These are phyloP conservation scores for Takifugu ocellatus DNA, from an alignment of 2,797 vertebrate genomes.

Conservation along the genomic window DNA sequence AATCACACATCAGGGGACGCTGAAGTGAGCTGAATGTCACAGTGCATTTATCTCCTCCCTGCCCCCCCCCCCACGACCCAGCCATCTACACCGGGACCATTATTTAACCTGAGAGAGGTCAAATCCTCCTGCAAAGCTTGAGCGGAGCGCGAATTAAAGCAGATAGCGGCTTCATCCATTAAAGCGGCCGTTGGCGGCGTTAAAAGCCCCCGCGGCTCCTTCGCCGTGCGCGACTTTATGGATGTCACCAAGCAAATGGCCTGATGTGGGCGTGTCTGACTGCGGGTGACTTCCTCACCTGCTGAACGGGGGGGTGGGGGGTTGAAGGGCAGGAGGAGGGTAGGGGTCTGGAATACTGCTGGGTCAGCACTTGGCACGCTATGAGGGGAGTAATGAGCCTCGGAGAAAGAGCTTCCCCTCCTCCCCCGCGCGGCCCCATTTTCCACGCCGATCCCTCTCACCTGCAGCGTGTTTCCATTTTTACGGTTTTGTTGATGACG, in stretches of 20 bases:
- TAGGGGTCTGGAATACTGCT: conserved; percentile 51
- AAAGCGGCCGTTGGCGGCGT: conserved; percentile 50
- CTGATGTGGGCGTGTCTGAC: conserved; percentile 36
- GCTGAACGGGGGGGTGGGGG: conserved; percentile 24
- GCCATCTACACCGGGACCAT: conserved; percentile 59
- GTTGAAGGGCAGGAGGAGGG: conserved; percentile 59
- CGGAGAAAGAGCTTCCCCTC: conserved; percentile 39
- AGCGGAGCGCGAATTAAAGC: conserved; percentile 60
- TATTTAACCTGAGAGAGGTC: conserved; percentile 75
- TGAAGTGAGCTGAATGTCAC: conserved; percentile 68
- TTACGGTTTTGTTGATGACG: no score
- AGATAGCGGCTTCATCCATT: conserved; percentile 59
- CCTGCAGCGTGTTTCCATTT: conserved; percentile 1
- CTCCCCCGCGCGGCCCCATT: conserved; percentile 33
- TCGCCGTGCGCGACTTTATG: conserved; percentile 49
- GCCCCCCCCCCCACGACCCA: conserved; percentile 43
- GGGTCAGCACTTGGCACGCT: conserved; percentile 67
- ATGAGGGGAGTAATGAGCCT: conserved; percentile 67
- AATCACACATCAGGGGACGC: conserved; percentile 67
- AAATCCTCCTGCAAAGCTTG: conserved; percentile 63
- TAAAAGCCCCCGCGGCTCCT: conserved; percentile 43
- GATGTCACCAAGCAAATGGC: conserved; percentile 52
- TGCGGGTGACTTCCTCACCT: conserved; percentile 57
- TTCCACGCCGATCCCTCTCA: conserved; percentile 30
- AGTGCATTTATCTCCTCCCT: conserved; percentile 66